phyloP scores from a whole-genome alignment of 2,113 vertebrate genomes.

The Erythrolamprus reginae region DNA sequence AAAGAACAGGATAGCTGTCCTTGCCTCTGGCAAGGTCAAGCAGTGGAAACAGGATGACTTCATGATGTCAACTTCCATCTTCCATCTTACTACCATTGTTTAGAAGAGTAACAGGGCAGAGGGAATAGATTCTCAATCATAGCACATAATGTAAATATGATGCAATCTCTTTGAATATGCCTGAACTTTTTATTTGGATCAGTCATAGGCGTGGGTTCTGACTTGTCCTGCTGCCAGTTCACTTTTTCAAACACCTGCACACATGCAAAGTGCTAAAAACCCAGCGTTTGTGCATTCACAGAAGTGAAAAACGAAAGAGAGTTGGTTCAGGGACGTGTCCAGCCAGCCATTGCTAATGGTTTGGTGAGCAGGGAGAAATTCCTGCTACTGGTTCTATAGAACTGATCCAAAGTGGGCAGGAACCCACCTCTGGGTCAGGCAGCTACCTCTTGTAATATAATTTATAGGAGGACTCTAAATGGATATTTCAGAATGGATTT shows the following conservation, averaged over 20 bases:
- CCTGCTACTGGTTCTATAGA: too few relatives aligned
- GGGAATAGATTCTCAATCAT: background rate
- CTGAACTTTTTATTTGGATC: background rate
- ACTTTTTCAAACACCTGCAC: too few relatives aligned
- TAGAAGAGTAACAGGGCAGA: background rate
- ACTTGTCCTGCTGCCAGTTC: too few relatives aligned
- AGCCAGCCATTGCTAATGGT: too few relatives aligned
- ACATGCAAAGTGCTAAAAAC: too few relatives aligned
- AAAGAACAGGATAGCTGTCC: background rate
- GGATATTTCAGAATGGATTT: conserved; percentile 15
- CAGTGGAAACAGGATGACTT: background rate
- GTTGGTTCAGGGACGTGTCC: too few relatives aligned
- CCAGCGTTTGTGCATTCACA: too few relatives aligned
- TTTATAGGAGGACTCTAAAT: conserved; percentile 28
- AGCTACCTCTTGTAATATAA: conserved; percentile 20
- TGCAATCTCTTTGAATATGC: background rate
- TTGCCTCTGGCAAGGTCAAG: background rate
- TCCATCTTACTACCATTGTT: too few relatives aligned
- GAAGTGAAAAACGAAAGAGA: too few relatives aligned
- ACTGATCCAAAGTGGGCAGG: too few relatives aligned
- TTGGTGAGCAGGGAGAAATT: too few relatives aligned
- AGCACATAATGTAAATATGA: background rate
- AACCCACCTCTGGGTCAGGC: background rate
- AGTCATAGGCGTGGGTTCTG: too few relatives aligned
- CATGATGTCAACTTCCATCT: background rate